Evolutionary conservation across 2,113 vertebrate genomes (phyloP).

Genomic region (Zapus hudsonius): DNA sequence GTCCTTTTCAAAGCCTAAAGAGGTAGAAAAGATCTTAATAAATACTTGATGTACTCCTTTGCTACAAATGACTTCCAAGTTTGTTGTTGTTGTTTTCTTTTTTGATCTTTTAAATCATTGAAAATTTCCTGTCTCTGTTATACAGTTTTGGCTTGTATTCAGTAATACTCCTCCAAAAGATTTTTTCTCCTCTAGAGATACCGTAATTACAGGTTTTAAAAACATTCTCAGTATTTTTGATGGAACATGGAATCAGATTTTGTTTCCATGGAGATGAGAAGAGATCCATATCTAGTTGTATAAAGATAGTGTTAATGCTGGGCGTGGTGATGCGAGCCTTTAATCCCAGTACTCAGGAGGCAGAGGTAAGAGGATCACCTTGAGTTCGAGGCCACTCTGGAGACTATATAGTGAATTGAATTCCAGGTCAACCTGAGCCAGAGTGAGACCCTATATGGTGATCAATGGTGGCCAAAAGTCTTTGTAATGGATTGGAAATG

Average conservation of each 20-base stretch:
- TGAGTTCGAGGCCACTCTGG: too few relatives aligned
- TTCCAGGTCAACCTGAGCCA: too few relatives aligned
- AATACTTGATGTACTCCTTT: background rate
- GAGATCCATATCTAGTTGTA: background rate
- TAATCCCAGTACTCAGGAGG: too few relatives aligned
- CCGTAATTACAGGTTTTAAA: slow-evolving; percentile 19
- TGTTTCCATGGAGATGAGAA: background rate
- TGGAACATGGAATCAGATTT: slow-evolving; percentile 40
- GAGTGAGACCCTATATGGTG: too few relatives aligned
- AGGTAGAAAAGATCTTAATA: slow-evolving; percentile 29
- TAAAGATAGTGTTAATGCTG: background rate
- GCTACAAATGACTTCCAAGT: background rate
- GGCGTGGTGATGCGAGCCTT: too few relatives aligned
- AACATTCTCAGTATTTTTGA: slow-evolving; percentile 17
- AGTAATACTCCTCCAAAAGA: background rate
- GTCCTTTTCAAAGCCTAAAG: background rate
- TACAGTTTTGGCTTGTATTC: slow-evolving; percentile 44
- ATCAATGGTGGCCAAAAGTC: too few relatives aligned
- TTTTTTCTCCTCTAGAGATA: background rate
- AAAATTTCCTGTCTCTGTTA: slow-evolving; percentile 7
- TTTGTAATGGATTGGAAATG: background rate
- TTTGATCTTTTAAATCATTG: slow-evolving; percentile 1
- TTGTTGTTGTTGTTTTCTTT: background rate
- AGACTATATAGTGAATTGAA: too few relatives aligned
- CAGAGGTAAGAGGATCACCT: too few relatives aligned